Evolutionary conservation across 2,113 vertebrate species (phyloP).

Genomic region (Nanger granti): DNA sequence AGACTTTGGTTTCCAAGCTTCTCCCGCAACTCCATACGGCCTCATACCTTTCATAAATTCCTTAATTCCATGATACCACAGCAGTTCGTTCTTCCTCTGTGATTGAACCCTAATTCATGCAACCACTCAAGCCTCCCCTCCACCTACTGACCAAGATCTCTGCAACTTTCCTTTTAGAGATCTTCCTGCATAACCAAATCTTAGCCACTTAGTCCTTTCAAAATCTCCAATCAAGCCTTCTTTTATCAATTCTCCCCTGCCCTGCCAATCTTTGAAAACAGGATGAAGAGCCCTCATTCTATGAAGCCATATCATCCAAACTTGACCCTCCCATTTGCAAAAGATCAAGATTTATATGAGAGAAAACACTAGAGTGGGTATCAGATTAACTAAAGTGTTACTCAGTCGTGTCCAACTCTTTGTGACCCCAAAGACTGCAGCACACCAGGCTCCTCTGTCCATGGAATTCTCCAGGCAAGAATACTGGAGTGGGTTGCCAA

Average conservation of each 20-base stretch:
- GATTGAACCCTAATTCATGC: background rate
- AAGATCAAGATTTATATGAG: background rate
- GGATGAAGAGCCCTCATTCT: background rate
- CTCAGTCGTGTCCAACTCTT: background rate
- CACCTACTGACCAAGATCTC: background rate
- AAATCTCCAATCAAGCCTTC: background rate
- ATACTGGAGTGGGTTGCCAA: background rate
- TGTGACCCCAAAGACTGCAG: background rate
- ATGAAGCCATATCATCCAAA: background rate
- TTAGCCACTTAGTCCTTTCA: background rate
- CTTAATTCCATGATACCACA: background rate
- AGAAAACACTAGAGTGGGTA: background rate
- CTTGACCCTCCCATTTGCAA: background rate
- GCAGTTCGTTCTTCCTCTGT: background rate
- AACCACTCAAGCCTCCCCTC: background rate
- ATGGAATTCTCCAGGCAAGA: background rate
- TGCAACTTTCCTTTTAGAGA: background rate
- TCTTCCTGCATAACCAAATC: background rate
- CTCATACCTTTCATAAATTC: background rate
- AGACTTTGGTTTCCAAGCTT: background rate
- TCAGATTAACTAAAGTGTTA: background rate
- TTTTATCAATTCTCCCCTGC: background rate
- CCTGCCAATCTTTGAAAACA: background rate
- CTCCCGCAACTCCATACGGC: background rate
- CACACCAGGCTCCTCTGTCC: background rate